Base-by-base conservation (phyloP, 2,797 vertebrate species). In the Setipinna tenuifilis region DNA sequence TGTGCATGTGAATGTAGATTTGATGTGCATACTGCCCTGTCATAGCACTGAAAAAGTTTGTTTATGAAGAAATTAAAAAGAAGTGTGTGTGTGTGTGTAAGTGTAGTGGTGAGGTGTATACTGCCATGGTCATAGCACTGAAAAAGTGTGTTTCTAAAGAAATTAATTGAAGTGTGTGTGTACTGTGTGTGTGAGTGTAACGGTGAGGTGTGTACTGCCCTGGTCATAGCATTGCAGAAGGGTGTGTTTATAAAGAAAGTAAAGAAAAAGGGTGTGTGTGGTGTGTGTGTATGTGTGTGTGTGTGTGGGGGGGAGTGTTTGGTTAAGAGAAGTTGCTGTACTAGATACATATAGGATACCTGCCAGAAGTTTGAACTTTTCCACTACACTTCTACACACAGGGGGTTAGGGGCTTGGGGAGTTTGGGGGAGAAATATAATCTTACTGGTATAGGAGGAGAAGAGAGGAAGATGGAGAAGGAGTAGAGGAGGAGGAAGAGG, bases 321-420 rank as follows among this genome's bases (percentile, higher is more conserved):
- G 65, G 25, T 3, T 31, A 3, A 35, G 2, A 31, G 71, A 78
- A 44, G 3, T 78, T 78, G 71, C 71, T 44, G 16, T 44, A 9
- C 71, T 41, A 35, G 68, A 75, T 41, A 31, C 23, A 35, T 35
- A 71, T 71, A 78, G 35, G 71, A 16, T 78, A 31, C 28, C 28
- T 71, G 25, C 6, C 71, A 78, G 19, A 78, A 78, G 35, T 78
- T 78, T 78, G 31, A 78, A 78, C 71, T 44, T 78, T 9, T 9
- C 71, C 31, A 35, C 71, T 78, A 35, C 2, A 44, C 16, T 17
- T 14, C 14, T 71, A 78, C 71, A 78, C 71, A 44, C 3, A 17
- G 28, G 28, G 68, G 16, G 11, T 16, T 25, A 12, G 23, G 35
- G 35, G 1, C 19, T 16, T 17, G 14, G 31, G 31, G 68, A 19